phyloP scores from a whole-genome alignment of 2,797 vertebrate species.

The Morus bassanus region DNA sequence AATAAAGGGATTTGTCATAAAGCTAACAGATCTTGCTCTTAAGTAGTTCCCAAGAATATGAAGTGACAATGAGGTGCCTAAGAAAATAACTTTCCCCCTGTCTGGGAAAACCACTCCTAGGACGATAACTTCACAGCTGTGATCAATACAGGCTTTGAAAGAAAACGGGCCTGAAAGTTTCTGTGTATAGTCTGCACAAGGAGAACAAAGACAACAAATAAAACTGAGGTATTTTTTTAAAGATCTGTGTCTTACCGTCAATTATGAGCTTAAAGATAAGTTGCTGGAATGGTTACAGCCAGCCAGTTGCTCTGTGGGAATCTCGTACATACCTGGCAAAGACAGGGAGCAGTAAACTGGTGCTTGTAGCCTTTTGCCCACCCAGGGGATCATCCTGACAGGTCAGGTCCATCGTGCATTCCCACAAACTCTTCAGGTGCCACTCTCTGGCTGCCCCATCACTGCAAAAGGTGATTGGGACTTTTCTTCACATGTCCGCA shows the following conservation, averaged over 20 bases:
- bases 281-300: background rate
- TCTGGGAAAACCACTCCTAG: background rate
- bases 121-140: conserved; percentile 15
- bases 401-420: rapidly evolving
- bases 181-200: background rate
- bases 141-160: background rate
- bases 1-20: conserved; percentile 58
- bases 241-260: conserved; percentile 23
- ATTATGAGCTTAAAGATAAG: background rate
- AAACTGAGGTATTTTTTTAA: background rate
- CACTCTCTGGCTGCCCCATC: background rate
- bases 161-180: background rate
- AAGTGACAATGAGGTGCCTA: conserved; percentile 62
- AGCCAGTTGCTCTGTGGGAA: background rate
- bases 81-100: conserved; percentile 27
- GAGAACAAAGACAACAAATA: conserved; percentile 26
- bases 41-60: conserved; percentile 50
- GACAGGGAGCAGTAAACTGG: background rate
- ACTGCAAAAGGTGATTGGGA: background rate
- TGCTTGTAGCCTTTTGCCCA: background rate
- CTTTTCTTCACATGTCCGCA: background rate
- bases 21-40: conserved; percentile 18
- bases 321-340: background rate
- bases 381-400: background rate
- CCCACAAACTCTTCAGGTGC: background rate